Evolutionary conservation across 1,140 invertebrate species (phyloP).

Genomic region (Mercenaria mercenaria): DNA sequence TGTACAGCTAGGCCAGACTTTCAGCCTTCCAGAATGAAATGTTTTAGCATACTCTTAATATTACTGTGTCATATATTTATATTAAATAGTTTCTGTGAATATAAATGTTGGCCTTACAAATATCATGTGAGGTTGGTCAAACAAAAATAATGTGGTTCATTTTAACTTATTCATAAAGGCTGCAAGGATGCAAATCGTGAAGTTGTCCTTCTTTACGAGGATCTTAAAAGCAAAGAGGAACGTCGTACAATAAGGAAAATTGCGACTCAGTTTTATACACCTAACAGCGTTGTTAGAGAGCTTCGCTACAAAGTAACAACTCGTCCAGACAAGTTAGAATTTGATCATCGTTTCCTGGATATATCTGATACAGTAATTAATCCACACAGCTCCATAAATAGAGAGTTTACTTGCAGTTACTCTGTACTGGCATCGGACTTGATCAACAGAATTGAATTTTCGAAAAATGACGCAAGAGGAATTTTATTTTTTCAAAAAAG

Average conservation of each 20-base stretch:
- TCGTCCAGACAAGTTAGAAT: too few relatives aligned
- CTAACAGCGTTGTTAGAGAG: neutral
- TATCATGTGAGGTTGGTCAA: too few relatives aligned
- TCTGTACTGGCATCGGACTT: too few relatives aligned
- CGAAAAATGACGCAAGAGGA: neutral
- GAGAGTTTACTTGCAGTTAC: too few relatives aligned
- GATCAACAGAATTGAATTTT: neutral
- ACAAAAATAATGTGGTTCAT: too few relatives aligned
- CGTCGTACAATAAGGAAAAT: neutral
- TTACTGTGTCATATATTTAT: too few relatives aligned
- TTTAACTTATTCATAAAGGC: too few relatives aligned
- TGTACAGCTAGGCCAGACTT: too few relatives aligned
- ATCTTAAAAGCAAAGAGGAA: neutral
- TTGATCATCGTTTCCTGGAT: neutral
- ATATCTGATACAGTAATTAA: constrained; percentile 10
- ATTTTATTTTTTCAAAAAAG: constrained; percentile 14
- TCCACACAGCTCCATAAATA: neutral
- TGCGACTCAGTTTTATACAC: neutral
- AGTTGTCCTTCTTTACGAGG: neutral
- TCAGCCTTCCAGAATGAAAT: too few relatives aligned
- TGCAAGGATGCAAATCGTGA: neutral
- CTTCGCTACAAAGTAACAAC: neutral
- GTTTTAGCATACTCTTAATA: too few relatives aligned
- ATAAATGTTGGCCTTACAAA: too few relatives aligned
- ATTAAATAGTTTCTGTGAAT: too few relatives aligned